Percentiles rank a stretch among this genome's conserved stretches.
phyloP scores from a whole-genome alignment of 1,140 invertebrate species.

The Cherax quadricarinatus region DNA sequence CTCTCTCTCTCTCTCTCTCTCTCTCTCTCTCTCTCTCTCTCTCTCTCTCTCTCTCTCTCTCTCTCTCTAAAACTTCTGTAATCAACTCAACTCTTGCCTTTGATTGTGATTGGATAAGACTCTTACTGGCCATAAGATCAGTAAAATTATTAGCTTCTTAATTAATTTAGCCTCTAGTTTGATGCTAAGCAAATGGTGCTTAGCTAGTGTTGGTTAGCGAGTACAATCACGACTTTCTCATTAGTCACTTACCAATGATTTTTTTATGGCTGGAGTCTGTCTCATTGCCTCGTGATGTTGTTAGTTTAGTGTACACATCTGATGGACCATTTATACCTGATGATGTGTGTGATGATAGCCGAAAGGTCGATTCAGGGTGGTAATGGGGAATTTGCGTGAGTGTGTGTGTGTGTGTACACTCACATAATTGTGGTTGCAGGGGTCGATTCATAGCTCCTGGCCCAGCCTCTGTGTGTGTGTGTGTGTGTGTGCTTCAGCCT shows the following conservation, averaged over 20 bases:
- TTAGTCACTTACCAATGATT: not conserved
- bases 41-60: too few relatives aligned
- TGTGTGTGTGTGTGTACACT: too few relatives aligned
- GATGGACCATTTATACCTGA: not conserved
- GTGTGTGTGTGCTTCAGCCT: too few relatives aligned
- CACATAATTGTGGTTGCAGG: too few relatives aligned
- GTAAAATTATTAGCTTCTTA: not conserved
- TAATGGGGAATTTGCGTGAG: not conserved
- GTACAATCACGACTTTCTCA: not conserved
- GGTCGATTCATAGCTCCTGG: too few relatives aligned
- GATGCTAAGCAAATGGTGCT: not conserved
- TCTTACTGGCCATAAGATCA: not conserved
- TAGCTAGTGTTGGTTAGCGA: not conserved
- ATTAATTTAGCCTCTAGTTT: not conserved
- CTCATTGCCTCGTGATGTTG: not conserved
- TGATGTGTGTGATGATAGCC: too few relatives aligned
- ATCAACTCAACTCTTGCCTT: not conserved
- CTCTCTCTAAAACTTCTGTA: too few relatives aligned
- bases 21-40: too few relatives aligned
- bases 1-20: not conserved
- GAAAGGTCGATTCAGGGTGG: not conserved
- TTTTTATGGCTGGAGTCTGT: not conserved
- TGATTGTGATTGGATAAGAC: not conserved
- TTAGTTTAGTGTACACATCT: not conserved
- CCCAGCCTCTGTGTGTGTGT: too few relatives aligned